Evolutionary conservation across 2,797 vertebrate species (phyloP).

Genomic region (Cryptoprocta ferox): DNA sequence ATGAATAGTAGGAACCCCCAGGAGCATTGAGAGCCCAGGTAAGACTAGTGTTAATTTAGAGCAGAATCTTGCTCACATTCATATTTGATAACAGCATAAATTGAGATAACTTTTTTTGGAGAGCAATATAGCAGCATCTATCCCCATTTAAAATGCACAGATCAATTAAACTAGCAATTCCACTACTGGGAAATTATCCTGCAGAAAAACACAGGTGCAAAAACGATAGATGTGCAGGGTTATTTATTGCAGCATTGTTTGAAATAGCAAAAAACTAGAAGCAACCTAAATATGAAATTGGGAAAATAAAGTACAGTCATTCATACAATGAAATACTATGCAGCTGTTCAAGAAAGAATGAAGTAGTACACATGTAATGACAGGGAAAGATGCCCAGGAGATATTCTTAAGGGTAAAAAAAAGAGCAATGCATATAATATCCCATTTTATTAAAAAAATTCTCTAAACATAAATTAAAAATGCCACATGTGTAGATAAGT

Average conservation of each 20-base stretch:
- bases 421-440: neutral
- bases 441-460: neutral
- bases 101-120: neutral
- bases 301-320: conserved; percentile 28
- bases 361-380: neutral
- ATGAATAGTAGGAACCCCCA: neutral
- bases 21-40: neutral
- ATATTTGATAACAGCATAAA: conserved; percentile 39
- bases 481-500: neutral
- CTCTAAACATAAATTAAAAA: neutral
- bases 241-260: conserved; percentile 51
- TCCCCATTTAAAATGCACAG: conserved; percentile 52
- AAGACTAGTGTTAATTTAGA: conserved; percentile 1
- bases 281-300: conserved; percentile 46
- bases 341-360: conserved; percentile 51
- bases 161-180: conserved; percentile 58
- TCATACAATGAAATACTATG: conserved; percentile 15
- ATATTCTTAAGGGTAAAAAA: neutral
- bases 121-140: conserved; percentile 36
- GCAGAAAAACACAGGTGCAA: conserved; percentile 66
- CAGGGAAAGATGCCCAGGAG: neutral
- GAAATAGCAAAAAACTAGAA: conserved; percentile 61
- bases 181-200: conserved; percentile 58
- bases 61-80: neutral
- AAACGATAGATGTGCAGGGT: conserved; percentile 24